phyloP scores from a whole-genome alignment of 2,888 invertebrate species.

The Scaptomyza tumidula region DNA sequence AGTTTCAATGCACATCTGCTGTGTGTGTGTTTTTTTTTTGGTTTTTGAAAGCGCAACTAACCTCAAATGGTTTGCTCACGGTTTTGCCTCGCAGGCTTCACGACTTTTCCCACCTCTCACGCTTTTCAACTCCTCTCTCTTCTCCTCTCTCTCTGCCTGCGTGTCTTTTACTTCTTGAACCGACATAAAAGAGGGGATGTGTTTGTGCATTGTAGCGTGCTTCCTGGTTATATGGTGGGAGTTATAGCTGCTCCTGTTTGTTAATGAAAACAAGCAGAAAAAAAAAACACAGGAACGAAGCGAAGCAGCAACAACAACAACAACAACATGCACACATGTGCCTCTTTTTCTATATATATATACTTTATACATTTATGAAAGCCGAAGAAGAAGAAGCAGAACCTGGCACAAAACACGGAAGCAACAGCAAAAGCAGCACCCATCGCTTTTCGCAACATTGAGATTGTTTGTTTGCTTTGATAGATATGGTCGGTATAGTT shows the following conservation, averaged over 20 bases:
- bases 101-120: constrained; percentile 20
- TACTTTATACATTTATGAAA: constrained; percentile 32
- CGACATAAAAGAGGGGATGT: background rate
- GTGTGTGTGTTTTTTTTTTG: constrained; percentile 3
- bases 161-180: background rate
- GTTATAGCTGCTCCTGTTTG: constrained; percentile 54
- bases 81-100: constrained; percentile 35
- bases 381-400: background rate
- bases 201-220: constrained; percentile 65
- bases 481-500: constrained; percentile 21
- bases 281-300: no score
- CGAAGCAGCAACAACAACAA: background rate
- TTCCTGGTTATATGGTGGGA: constrained; percentile 64
- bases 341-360: background rate
- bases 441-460: constrained; percentile 28
- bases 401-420: constrained; percentile 50
- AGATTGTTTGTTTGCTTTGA: constrained; percentile 61
- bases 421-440: constrained; percentile 35
- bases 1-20: constrained; percentile 17
- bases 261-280: constrained; percentile 57
- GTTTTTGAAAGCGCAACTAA: constrained; percentile 36
- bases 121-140: constrained; percentile 1
- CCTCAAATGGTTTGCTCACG: constrained; percentile 44
- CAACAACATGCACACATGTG: background rate
- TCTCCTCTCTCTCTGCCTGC: background rate